phyloP scores from a whole-genome alignment of 2,797 vertebrate species.

The Pseudotriccus pelzelni region DNA sequence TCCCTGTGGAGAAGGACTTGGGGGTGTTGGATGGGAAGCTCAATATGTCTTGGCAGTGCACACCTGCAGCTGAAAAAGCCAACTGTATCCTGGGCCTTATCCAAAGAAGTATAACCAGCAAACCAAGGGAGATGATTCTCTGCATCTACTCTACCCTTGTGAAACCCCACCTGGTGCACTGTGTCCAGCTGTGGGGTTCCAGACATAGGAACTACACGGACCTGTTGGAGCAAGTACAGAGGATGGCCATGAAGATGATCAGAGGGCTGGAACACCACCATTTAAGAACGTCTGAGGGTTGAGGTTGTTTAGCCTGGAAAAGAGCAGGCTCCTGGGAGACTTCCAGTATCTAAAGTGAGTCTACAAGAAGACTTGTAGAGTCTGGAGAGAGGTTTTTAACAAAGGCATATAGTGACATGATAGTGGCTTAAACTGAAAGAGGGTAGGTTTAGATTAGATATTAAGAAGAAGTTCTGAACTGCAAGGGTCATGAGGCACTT shows the following conservation, averaged over 20 bases:
- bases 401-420: fast-evolving
- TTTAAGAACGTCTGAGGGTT: neutral
- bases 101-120: neutral
- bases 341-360: neutral
- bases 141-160: neutral
- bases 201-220: neutral
- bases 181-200: neutral
- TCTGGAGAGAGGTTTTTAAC: neutral
- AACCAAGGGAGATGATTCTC: neutral
- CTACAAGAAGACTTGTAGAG: too few species aligned
- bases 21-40: neutral
- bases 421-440: neutral
- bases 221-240: neutral
- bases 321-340: neutral
- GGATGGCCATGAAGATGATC: neutral
- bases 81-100: neutral
- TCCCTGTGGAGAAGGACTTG: neutral
- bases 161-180: neutral
- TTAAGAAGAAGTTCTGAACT: neutral
- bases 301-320: neutral
- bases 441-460: neutral
- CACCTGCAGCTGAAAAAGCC: neutral
- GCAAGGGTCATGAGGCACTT: neutral
- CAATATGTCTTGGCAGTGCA: neutral
- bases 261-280: neutral